Evolutionary conservation across 2,797 vertebrate species (phyloP).

Genomic region (Squalus acanthias): DNA sequence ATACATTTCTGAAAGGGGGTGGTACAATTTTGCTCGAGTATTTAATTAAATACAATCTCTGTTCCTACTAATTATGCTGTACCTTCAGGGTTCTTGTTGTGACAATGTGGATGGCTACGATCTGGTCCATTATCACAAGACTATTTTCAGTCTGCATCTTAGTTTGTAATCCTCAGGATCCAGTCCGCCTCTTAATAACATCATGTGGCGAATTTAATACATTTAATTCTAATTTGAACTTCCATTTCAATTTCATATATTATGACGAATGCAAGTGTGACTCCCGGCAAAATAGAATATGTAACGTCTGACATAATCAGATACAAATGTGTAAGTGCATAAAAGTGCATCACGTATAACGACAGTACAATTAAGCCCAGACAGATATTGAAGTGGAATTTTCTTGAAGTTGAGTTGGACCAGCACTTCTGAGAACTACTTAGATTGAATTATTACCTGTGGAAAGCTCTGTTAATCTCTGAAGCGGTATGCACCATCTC

Average conservation of each 20-base stretch:
- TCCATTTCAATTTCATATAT: neutral
- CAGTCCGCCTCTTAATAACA: neutral
- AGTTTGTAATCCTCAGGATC: neutral
- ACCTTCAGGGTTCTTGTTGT: constrained; percentile 70
- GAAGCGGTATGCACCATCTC: neutral
- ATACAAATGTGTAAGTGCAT: neutral
- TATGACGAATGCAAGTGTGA: neutral
- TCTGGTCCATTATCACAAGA: constrained; percentile 36
- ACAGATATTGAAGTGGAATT: neutral
- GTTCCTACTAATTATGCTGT: neutral
- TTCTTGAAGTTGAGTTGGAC: neutral
- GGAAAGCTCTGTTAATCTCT: constrained; percentile 5
- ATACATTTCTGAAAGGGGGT: neutral
- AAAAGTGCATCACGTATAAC: neutral
- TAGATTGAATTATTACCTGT: neutral
- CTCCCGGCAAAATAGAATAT: neutral
- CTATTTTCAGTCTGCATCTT: neutral
- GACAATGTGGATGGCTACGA: constrained; percentile 64
- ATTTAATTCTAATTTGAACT: neutral
- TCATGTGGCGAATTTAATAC: neutral
- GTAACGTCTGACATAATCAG: neutral
- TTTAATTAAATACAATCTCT: neutral
- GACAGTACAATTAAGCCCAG: neutral
- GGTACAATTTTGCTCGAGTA: neutral
- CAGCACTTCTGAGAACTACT: neutral